Conservation (phyloP, 1,140 invertebrate species). For the Drosophila kanapiae region DNA sequence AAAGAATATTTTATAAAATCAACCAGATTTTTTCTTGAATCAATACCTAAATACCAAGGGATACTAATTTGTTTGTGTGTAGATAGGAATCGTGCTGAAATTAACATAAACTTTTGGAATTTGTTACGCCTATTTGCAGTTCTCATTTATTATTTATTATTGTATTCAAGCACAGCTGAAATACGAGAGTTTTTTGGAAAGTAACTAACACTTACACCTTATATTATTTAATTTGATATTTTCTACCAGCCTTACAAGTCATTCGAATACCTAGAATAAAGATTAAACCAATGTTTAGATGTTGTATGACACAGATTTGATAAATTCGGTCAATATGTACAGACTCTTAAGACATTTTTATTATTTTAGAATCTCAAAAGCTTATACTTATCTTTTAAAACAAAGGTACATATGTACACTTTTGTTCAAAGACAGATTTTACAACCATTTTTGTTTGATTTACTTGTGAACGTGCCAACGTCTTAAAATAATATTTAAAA, state of each 20-base stretch:
- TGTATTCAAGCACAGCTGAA: background rate
- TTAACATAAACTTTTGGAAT: constrained; percentile 20
- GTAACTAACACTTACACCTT: background rate
- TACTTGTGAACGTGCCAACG: background rate
- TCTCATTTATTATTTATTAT: background rate
- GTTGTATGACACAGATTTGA: background rate
- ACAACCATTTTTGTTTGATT: background rate
- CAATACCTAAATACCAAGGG: background rate
- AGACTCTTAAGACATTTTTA: too few species aligned
- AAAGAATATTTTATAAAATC: too few species aligned
- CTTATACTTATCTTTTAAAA: too few species aligned
- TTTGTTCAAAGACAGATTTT: background rate
- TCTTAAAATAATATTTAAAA: background rate
- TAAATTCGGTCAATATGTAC: background rate
- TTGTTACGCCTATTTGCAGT: constrained; percentile 1
- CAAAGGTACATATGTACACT: background rate
- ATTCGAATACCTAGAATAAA: background rate
- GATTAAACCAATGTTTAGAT: background rate
- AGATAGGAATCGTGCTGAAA: constrained; percentile 8
- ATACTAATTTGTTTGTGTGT: background rate
- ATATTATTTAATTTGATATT: background rate
- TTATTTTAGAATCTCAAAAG: background rate
- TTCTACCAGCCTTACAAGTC: background rate
- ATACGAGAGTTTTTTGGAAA: too few species aligned
- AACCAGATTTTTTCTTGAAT: background rate